Evolutionary conservation across 1,140 invertebrate genomes (phyloP).

Genomic region (Mizuhopecten yessoensis): DNA sequence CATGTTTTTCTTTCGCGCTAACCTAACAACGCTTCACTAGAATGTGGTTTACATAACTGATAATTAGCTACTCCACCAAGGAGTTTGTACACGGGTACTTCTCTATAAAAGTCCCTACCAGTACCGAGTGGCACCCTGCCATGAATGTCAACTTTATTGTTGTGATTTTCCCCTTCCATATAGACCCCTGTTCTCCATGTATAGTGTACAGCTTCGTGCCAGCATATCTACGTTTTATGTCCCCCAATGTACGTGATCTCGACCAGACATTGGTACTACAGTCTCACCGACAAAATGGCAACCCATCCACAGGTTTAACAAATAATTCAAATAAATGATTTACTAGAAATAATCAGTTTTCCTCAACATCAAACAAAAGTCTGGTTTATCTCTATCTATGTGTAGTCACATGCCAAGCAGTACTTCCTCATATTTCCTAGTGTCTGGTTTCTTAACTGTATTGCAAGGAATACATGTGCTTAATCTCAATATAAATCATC

Average conservation of each 20-base stretch:
- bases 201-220: not conserved
- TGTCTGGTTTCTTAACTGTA: not conserved
- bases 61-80: not conserved
- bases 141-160: constrained; percentile 14
- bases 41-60: not conserved
- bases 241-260: not conserved
- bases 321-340: constrained; percentile 40
- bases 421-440: constrained; percentile 15
- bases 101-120: not conserved
- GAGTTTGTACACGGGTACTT: not conserved
- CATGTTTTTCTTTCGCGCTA: not conserved
- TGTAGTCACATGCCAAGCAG: not conserved
- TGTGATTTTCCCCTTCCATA: not conserved
- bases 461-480: not conserved
- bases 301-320: constrained; percentile 12
- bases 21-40: not conserved
- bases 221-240: constrained; percentile 18
- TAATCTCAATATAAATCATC: not conserved
- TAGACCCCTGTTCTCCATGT: not conserved
- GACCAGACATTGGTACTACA: not conserved
- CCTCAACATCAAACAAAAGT: constrained; percentile 23
- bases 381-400: not conserved
- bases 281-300: constrained; percentile 31
- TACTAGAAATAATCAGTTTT: constrained; percentile 36
- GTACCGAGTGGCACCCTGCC: not conserved